Conservation (phyloP, 1,140 invertebrate genomes). For the Aleiodes sp. region DNA sequence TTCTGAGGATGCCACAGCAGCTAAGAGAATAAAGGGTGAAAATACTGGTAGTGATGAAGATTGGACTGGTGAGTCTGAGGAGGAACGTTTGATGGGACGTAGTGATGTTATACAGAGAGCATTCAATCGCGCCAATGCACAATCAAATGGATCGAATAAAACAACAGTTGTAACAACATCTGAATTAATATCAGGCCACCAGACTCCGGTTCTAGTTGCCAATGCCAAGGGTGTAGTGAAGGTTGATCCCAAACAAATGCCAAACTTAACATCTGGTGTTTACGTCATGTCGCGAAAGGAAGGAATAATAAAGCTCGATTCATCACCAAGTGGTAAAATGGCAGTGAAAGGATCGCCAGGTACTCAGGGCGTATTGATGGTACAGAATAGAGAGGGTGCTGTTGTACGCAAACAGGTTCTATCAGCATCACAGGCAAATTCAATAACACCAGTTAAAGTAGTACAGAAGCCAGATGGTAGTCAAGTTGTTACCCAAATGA, state of each 20-base stretch:
- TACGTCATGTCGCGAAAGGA: slow-evolving; percentile 81
- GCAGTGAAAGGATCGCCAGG: slow-evolving; percentile 52
- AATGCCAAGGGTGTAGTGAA: slow-evolving; percentile 79
- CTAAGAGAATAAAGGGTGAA: slow-evolving; percentile 67
- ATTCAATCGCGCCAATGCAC: slow-evolving; percentile 58
- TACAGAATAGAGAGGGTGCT: slow-evolving; percentile 57
- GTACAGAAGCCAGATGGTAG: slow-evolving; percentile 61
- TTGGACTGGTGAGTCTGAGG: slow-evolving; percentile 61
- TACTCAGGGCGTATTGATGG: slow-evolving; percentile 55
- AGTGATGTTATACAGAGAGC: slow-evolving; percentile 63
- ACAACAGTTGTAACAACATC: slow-evolving; percentile 47
- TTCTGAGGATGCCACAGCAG: slow-evolving; percentile 62
- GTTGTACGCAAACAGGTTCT: slow-evolving; percentile 61
- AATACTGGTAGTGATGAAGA: slow-evolving; percentile 65
- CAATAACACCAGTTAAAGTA: slow-evolving; percentile 61
- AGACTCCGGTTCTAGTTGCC: slow-evolving; percentile 66
- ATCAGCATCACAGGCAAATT: slow-evolving; percentile 48
- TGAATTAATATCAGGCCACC: slow-evolving; percentile 46
- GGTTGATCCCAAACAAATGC: slow-evolving; percentile 78
- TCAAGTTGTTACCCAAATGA: slow-evolving; percentile 63
- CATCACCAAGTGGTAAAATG: slow-evolving; percentile 68
- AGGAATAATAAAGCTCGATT: slow-evolving; percentile 74
- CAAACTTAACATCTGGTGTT: slow-evolving; percentile 73
- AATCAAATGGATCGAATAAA: slow-evolving; percentile 59
- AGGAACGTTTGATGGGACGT: slow-evolving; percentile 56